Base-by-base conservation (phyloP, 2,113 vertebrate genomes). In the Theropithecus gelada region DNA sequence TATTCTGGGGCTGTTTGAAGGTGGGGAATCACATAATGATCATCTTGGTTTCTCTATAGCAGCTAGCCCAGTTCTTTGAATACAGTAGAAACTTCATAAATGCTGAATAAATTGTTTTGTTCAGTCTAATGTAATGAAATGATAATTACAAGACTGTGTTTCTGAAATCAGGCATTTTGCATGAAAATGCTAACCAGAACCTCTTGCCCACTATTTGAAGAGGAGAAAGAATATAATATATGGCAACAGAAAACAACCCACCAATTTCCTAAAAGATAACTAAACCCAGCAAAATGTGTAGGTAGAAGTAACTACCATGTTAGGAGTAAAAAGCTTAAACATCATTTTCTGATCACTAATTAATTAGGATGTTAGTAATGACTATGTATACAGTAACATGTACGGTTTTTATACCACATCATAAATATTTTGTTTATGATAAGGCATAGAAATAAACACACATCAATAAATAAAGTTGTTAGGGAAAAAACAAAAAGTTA, bases 181-280 rank as follows among this genome's bases (percentile, higher is more conserved):
- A 76, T 93, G 20, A 90, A 96, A 97, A 84, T 84, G 20, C 8
- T 76, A 55, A n/a, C 40, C 50, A 96, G 90, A 84, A 66, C 35
- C 4, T 92, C 68, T 14, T 86, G n/a, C 12, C 4, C 3, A 27
- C 87, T 83, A 87, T 48, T 88, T 97, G 72, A 50, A 94, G 90
- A 64, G 9, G 38, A 82, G n/a, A 73, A 94, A 79, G 72, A 88
- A 52, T 83, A 55, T 35, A 64, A 64, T 68, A 23, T 11, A 25
- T 88, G n/a, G 80, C 48, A 89, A 14, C 1, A 27, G 23, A 64
- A 86, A 93, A 16, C 22, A 59, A 90, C 22, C 1, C 43, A 78
- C 1, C 14, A 5, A 59, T 82, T 93, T 93, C 27, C 38, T 88
- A 85, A 86, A 64, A 45, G 75, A 9, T n/a, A 72, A n/a, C 43